phyloP scores from a whole-genome alignment of 1,140 invertebrate species.

The Neoseiulus cucumeris region DNA sequence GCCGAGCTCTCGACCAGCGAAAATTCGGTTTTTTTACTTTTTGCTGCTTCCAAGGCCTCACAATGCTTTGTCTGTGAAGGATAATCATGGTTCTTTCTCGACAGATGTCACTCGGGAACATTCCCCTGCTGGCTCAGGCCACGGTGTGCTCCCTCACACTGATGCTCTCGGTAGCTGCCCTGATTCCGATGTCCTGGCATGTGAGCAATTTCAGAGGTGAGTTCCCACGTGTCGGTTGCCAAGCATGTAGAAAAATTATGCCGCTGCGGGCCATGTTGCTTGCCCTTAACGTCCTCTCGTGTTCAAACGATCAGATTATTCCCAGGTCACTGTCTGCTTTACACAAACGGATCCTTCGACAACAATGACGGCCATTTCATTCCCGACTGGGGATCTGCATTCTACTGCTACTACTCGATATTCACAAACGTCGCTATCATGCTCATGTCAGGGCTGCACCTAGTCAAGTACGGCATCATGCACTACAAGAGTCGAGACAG shows the following conservation, averaged over 20 bases:
- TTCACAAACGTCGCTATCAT: constrained; percentile 59
- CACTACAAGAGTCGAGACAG: constrained; percentile 56
- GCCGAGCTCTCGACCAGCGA: no score
- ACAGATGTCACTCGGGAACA: constrained; percentile 32
- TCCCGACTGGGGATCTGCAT: constrained; percentile 59
- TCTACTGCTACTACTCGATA: constrained; percentile 69
- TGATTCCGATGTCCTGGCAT: constrained; percentile 67
- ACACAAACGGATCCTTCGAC: constrained; percentile 64
- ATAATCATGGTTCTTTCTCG: no score
- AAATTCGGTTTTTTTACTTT: no score
- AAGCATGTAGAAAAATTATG: no score
- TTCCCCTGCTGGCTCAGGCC: constrained; percentile 66
- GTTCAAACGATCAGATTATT: no score
- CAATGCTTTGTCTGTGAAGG: no score
- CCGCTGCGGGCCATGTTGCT: no score
- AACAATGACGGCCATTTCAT: constrained; percentile 59
- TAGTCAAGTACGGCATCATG: constrained; percentile 54
- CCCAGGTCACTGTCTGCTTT: constrained; percentile 72
- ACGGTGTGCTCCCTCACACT: constrained; percentile 68
- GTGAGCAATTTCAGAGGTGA: constrained; percentile 54
- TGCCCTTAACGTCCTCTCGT: no score
- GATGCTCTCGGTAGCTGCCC: constrained; percentile 65
- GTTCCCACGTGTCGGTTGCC: no score
- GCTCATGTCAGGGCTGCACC: constrained; percentile 51
- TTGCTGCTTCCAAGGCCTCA: no score